Conservation (phyloP, 2,888 invertebrate species). For the Troides oblongomaculatus region DNA sequence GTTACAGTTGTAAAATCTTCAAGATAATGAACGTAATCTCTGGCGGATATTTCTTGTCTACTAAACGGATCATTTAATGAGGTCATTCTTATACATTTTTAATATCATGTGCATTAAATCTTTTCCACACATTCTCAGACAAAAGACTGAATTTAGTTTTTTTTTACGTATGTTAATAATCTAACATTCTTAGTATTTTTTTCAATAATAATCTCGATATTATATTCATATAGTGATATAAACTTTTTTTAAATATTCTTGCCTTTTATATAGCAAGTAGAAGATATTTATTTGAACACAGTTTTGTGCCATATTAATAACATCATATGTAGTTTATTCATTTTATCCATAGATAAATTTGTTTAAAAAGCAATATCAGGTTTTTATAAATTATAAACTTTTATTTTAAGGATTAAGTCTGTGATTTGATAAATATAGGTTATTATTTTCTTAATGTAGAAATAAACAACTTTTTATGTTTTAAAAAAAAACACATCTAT, state of each 20-base stretch:
- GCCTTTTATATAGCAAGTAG: background rate
- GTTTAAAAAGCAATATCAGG: conserved; percentile 41
- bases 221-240: too few species aligned
- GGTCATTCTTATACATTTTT: background rate
- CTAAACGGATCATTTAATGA: background rate
- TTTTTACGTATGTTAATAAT: too few species aligned
- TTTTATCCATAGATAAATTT: conserved; percentile 7
- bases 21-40: background rate
- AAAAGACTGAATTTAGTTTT: conserved; percentile 26
- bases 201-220: too few species aligned
- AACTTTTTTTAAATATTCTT: background rate
- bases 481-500: conserved; percentile 10
- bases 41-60: background rate
- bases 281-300: background rate
- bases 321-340: conserved; percentile 16
- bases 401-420: conserved; percentile 54
- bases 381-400: conserved; percentile 41
- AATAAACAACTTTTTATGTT: conserved; percentile 15
- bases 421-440: conserved; percentile 61
- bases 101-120: background rate
- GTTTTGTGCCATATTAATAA: conserved; percentile 27
- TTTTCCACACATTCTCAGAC: conserved; percentile 3
- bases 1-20: conserved; percentile 25
- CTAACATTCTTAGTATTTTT: too few species aligned
- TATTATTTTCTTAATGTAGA: conserved; percentile 28